Evolutionary conservation across 2,113 vertebrate species (phyloP).

Genomic region (Ascaphus truei): DNA sequence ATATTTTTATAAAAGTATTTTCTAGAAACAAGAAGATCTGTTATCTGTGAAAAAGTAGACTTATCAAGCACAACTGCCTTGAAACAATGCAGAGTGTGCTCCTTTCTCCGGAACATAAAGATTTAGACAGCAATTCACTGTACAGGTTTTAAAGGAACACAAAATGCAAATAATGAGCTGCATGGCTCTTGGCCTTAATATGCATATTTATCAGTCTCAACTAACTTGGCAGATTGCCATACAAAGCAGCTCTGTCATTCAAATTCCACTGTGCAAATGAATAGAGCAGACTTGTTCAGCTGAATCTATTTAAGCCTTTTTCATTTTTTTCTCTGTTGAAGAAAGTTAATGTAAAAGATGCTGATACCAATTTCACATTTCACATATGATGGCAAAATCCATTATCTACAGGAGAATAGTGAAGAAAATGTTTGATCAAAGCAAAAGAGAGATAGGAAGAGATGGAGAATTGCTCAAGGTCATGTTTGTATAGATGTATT

Average conservation of each 20-base stretch:
- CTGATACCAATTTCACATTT: slow-evolving; percentile 34
- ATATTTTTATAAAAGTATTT: slow-evolving; percentile 23
- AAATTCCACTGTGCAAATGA: slow-evolving; percentile 33
- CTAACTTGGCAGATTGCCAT: slow-evolving; percentile 26
- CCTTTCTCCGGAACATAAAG: background rate
- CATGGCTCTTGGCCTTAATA: slow-evolving; percentile 17
- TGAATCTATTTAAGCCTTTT: slow-evolving; percentile 39
- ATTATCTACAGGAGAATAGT: slow-evolving; percentile 40
- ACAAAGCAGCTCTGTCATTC: slow-evolving; percentile 40
- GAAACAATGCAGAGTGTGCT: slow-evolving; percentile 1
- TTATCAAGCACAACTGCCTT: slow-evolving; percentile 19
- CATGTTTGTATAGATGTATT: slow-evolving; percentile 37
- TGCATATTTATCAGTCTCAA: slow-evolving; percentile 38
- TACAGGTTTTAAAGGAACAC: slow-evolving; percentile 29
- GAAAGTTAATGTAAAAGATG: slow-evolving; percentile 36
- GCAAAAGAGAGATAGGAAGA: slow-evolving; percentile 5
- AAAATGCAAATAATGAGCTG: background rate
- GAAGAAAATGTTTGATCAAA: slow-evolving; percentile 39
- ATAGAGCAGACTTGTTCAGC: slow-evolving; percentile 38
- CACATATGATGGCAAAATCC: slow-evolving; percentile 40
- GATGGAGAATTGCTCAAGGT: slow-evolving; percentile 23
- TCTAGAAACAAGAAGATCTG: slow-evolving; percentile 24
- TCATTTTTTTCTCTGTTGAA: slow-evolving; percentile 1
- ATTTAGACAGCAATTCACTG: slow-evolving; percentile 31
- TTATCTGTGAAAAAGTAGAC: slow-evolving; percentile 22